Evolutionary conservation across 2,797 vertebrate genomes (phyloP), one percentile per base, ranked within the genome.

Genomic region (Meriones psammophilus): DNA sequence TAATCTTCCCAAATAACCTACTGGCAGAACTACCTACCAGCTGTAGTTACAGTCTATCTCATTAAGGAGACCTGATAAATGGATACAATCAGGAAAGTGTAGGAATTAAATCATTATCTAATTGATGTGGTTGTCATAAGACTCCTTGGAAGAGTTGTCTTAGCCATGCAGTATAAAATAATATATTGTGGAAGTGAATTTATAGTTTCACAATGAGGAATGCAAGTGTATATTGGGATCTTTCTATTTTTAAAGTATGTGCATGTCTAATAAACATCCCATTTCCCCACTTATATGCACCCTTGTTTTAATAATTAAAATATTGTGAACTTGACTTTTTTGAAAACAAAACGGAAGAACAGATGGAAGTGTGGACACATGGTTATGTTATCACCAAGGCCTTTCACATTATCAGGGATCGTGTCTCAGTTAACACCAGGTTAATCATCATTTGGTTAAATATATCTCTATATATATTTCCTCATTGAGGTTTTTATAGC

Each of bases 301-400:
- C 90, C 87, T 93, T 88, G 54, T 90, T 92, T 81, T 74, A 64
- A 50, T 62, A 80, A 42, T 80, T 94, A 77, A 95, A 85, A 96
- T 94, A 66, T 42, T 93, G 69, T 66, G 10, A 86, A 91, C 78
- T 95, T 92, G 94, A 14, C 18, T 71, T 30, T 94, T 92, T 90
- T 88, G 66, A 93, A 92, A 91, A 42, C 68, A 50, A 91, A 88
- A 78, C 73, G 58, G n/a, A 69, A 94, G 81, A 6, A 15, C 73
- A 92, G 20, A 62, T 62, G 42, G 15, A 88, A 71, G 58, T 73
- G 20, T 68, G 76, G 91, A 62, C 71, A 85, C 20, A 60, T 73
- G 42, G 20, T 78, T 88, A 73, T 76, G 20, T 83, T 80, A n/a
- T 95, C 78, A 71, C 54, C 54, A 80, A 54, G 76, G n/a, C 88